Percentiles rank a stretch among this genome's conserved stretches.
Evolutionary conservation across 2,113 vertebrate genomes (phyloP).

Genomic region (Centropus bengalensis): DNA sequence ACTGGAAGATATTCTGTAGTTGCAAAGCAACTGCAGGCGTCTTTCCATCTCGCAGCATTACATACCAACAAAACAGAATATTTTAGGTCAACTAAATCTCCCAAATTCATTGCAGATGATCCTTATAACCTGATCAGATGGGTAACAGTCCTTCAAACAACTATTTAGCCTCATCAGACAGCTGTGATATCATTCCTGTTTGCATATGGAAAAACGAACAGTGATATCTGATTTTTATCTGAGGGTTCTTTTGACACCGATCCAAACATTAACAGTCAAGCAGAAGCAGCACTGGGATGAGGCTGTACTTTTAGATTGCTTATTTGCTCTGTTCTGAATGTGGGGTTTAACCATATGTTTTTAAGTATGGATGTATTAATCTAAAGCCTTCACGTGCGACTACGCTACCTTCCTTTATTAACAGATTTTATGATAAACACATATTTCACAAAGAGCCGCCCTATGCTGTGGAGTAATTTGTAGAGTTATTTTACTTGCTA

Average conservation of each 20-base stretch:
- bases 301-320: not conserved
- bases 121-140: not conserved
- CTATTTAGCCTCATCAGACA: not conserved
- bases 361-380: not conserved
- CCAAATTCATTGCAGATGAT: not conserved
- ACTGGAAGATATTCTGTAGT: not conserved
- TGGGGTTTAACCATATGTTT: not conserved
- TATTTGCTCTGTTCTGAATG: not conserved
- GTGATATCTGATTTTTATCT: not conserved
- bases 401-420: not conserved
- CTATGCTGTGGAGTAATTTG: not conserved
- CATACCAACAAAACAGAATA: not conserved
- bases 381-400: not conserved
- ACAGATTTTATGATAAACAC: not conserved
- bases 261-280: not conserved
- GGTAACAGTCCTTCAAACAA: not conserved
- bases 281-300: not conserved
- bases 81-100: not conserved
- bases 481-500: conserved; percentile 1
- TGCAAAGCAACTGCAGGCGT: not conserved
- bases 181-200: not conserved
- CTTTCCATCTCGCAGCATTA: not conserved
- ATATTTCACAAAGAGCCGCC: not conserved
- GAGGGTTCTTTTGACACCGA: not conserved
- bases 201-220: not conserved